phyloP scores from a whole-genome alignment of 2,888 invertebrate genomes.

The Papilio protenor region DNA sequence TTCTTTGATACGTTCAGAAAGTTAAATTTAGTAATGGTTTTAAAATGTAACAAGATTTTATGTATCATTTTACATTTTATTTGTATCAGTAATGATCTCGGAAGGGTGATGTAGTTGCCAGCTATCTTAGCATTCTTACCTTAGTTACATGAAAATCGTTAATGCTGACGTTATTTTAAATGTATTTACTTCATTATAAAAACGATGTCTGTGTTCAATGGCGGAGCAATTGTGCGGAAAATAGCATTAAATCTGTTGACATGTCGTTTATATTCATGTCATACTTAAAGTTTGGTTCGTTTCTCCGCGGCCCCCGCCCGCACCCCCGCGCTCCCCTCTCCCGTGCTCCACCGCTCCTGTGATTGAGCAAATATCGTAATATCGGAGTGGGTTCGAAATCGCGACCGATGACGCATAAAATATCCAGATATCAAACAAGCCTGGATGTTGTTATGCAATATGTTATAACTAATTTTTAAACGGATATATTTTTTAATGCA shows the following conservation, averaged over 20 bases:
- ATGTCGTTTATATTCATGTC: slow-evolving; percentile 66
- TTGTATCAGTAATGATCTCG: neutral
- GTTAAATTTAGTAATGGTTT: slow-evolving; percentile 54
- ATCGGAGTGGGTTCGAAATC: slow-evolving; percentile 57
- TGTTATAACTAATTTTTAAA: too few species aligned
- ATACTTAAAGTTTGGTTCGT: slow-evolving; percentile 47
- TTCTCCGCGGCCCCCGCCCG: neutral
- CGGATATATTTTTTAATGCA: too few species aligned
- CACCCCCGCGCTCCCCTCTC: neutral
- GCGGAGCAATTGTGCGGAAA: slow-evolving; percentile 47
- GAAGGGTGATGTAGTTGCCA: neutral
- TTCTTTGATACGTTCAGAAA: slow-evolving; percentile 75
- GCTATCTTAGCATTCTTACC: too few species aligned
- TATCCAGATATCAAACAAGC: slow-evolving; percentile 64
- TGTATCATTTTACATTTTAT: slow-evolving; percentile 11
- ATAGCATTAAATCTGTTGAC: slow-evolving; percentile 58
- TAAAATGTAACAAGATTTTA: slow-evolving; percentile 28
- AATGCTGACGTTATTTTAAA: neutral
- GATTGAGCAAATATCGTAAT: slow-evolving; percentile 72
- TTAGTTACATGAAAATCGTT: neutral
- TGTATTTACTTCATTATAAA: neutral
- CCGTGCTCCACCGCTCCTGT: slow-evolving; percentile 50
- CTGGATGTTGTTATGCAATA: slow-evolving; percentile 52
- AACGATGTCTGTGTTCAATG: neutral
- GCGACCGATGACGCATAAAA: slow-evolving; percentile 75